Conservation (phyloP, 30 jellyfish, hydroid and myxozoan species). For the Nemopilema nomurai region DNA sequence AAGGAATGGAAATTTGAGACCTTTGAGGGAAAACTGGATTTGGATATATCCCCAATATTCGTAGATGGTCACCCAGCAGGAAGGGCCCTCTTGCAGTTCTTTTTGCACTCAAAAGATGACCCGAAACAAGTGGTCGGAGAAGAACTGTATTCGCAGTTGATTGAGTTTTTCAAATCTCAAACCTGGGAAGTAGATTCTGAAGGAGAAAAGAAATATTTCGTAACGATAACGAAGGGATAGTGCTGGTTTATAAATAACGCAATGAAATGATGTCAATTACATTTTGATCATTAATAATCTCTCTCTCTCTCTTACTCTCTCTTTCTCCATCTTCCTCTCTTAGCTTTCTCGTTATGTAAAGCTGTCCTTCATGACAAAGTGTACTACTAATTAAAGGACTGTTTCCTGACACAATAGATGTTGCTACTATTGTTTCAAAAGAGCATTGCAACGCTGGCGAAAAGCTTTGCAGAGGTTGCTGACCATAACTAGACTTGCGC, state of each 20-base stretch:
- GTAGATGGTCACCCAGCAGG: conserved; percentile 22
- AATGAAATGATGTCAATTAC: no score
- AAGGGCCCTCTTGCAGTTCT: conserved; percentile 27
- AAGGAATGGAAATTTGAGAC: conserved; percentile 7
- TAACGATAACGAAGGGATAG: conserved; percentile 14
- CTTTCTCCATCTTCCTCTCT: no score
- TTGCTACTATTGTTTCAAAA: no score
- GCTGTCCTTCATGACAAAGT: no score
- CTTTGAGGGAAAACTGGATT: conserved; percentile 3
- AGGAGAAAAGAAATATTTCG: neutral
- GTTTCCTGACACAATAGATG: no score
- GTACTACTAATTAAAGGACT: no score
- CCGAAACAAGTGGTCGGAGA: conserved; percentile 5
- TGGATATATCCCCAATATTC: conserved; percentile 21
- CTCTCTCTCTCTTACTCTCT: no score
- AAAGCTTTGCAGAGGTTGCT: no score
- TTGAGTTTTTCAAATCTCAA: conserved; percentile 12
- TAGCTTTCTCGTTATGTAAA: no score
- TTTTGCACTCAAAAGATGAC: conserved; percentile 29
- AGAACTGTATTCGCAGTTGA: conserved; percentile 3
- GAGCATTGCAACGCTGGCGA: no score
- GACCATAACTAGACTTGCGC: no score
- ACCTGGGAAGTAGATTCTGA: neutral
- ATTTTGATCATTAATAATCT: no score
- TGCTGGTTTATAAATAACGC: conserved; percentile 2